Percentiles rank a stretch among this genome's conserved stretches.
Conservation (phyloP, 2,113 vertebrate species). For the Todiramphus saurophagus region DNA sequence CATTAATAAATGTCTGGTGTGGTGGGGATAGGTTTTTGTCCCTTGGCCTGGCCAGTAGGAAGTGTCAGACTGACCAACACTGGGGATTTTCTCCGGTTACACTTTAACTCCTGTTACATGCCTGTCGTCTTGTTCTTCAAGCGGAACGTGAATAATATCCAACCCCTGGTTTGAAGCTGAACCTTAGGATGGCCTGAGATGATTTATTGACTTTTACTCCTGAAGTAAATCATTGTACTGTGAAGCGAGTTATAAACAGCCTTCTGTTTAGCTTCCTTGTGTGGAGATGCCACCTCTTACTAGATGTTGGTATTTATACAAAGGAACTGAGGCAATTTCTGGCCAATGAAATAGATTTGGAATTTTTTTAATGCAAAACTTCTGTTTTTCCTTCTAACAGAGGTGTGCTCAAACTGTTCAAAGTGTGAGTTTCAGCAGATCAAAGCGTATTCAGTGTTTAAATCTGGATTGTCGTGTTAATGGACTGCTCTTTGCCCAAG, state of each 20-base stretch:
- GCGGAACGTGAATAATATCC: not conserved
- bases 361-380: not conserved
- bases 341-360: accelerated
- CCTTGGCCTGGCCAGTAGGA: not conserved
- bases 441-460: not conserved
- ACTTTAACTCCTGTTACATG: accelerated
- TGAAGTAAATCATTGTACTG: not conserved
- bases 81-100: accelerated
- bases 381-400: not conserved
- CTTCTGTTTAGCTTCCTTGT: not conserved
- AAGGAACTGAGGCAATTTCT: not conserved
- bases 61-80: accelerated
- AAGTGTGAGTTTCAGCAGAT: not conserved
- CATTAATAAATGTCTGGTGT: not conserved
- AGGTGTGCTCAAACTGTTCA: not conserved
- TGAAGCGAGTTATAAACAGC: not conserved
- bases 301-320: not conserved
- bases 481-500: not conserved
- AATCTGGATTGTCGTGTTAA: not conserved
- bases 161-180: not conserved
- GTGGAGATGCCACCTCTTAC: not conserved
- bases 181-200: not conserved
- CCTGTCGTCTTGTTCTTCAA: accelerated
- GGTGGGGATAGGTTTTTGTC: not conserved
- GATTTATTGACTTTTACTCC: not conserved